Conservation (phyloP, 2,797 vertebrate genomes). For the Eospalax fontanierii region DNA sequence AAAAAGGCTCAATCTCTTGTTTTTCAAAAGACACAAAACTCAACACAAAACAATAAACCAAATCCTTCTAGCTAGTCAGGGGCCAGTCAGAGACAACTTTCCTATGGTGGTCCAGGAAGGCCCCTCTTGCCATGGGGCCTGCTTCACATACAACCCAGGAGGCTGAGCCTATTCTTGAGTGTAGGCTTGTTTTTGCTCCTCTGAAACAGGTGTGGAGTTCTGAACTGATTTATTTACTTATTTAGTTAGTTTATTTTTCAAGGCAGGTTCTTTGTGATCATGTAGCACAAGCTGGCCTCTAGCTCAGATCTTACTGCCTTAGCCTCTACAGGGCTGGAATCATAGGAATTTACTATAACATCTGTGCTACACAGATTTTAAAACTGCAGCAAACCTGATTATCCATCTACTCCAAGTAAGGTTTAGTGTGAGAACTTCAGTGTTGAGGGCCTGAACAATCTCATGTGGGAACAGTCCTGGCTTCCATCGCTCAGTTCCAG, state of each 20-base stretch:
- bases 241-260: neutral
- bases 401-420: neutral
- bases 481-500: neutral
- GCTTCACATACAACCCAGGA: neutral
- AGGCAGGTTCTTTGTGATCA: neutral
- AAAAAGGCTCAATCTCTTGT: slow-evolving; percentile 85
- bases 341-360: neutral
- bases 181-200: neutral
- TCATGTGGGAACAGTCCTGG: neutral
- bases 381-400: neutral
- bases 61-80: slow-evolving; percentile 47
- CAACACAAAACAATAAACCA: slow-evolving; percentile 80
- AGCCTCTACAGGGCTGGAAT: neutral
- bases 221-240: neutral
- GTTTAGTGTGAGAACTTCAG: neutral
- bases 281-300: neutral
- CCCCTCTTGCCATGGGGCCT: neutral
- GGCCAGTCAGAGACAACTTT: slow-evolving; percentile 25
- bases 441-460: neutral
- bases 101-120: neutral
- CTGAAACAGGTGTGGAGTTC: slow-evolving; percentile 37
- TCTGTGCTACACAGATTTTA: neutral
- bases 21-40: slow-evolving; percentile 83
- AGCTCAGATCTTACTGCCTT: neutral
- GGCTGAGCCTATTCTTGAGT: neutral